Conservation (phyloP, 2,113 vertebrate genomes). For the Odocoileus hemionus region DNA sequence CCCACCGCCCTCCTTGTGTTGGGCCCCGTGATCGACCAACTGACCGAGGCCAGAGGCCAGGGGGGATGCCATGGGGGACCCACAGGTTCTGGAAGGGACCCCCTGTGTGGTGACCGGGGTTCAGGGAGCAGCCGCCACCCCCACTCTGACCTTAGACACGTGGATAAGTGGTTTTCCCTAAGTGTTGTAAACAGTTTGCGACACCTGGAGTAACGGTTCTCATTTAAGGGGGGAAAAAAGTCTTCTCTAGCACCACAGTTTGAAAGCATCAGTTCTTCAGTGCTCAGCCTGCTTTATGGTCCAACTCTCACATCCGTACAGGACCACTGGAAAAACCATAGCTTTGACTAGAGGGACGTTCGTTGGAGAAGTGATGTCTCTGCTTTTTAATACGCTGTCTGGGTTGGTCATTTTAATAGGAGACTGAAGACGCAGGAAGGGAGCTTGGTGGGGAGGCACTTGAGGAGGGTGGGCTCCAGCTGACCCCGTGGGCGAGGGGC, state of each 20-base stretch:
- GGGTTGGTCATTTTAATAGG: not conserved
- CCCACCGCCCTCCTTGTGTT: rapidly evolving
- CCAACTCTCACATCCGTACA: not conserved
- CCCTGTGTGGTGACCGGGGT: not conserved
- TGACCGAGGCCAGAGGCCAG: not conserved
- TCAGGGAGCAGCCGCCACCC: not conserved
- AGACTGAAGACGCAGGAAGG: not conserved
- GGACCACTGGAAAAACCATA: not conserved
- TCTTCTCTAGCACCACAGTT: not conserved
- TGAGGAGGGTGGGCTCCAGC: not conserved
- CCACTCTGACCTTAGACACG: not conserved
- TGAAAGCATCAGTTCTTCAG: not conserved
- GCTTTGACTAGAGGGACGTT: not conserved
- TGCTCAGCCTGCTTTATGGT: not conserved
- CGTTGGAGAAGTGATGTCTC: not conserved
- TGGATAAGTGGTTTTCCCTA: not conserved
- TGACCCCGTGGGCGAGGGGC: rapidly evolving
- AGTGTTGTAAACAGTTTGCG: not conserved
- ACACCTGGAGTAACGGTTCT: not conserved
- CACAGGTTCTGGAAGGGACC: not conserved
- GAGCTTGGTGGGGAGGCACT: not conserved
- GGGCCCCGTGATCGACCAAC: not conserved
- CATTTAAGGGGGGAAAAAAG: not conserved
- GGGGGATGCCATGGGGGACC: not conserved
- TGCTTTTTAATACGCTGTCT: not conserved